A percentile compares a stretch with the other conserved stretches of the same genome.
Evolutionary conservation across 2,113 vertebrate genomes (phyloP).

Genomic region (Gymnorhina tibicen): DNA sequence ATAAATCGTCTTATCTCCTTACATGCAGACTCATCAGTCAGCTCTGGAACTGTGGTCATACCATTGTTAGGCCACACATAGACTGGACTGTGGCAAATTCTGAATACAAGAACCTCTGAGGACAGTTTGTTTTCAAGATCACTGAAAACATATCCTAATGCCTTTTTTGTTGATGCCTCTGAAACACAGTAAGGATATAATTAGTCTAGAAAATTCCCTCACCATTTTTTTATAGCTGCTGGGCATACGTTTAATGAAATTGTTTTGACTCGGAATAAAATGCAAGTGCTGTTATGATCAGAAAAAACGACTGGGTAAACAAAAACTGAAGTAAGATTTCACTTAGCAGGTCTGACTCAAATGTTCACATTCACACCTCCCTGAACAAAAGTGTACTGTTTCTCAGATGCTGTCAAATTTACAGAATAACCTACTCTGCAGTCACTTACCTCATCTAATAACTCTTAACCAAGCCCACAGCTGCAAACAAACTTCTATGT

Average conservation of each 20-base stretch:
- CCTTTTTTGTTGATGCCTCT: conserved; percentile 75
- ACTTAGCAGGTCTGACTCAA: background rate
- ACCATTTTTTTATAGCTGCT: background rate
- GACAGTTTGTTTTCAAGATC: conserved; percentile 78
- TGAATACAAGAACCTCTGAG: conserved; percentile 83
- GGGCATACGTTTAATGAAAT: background rate
- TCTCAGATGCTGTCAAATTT: background rate
- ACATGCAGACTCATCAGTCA: conserved; percentile 75
- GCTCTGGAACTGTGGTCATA: conserved; percentile 63
- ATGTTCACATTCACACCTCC: background rate
- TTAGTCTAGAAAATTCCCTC: background rate
- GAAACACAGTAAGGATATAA: conserved; percentile 25
- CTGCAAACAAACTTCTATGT: background rate
- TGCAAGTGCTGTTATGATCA: background rate
- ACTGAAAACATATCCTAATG: conserved; percentile 78
- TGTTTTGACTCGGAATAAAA: background rate
- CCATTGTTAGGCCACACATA: conserved; percentile 88
- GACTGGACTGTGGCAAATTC: conserved; percentile 78
- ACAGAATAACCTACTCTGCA: background rate
- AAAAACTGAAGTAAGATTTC: background rate
- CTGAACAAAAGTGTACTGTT: background rate
- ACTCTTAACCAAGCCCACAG: background rate
- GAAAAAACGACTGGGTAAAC: background rate
- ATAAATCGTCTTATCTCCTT: conserved; percentile 77
- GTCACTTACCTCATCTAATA: background rate